These are phyloP conservation scores for Erannis defoliaria DNA, from an alignment of 2,888 invertebrate species.

Conservation along the genomic window DNA sequence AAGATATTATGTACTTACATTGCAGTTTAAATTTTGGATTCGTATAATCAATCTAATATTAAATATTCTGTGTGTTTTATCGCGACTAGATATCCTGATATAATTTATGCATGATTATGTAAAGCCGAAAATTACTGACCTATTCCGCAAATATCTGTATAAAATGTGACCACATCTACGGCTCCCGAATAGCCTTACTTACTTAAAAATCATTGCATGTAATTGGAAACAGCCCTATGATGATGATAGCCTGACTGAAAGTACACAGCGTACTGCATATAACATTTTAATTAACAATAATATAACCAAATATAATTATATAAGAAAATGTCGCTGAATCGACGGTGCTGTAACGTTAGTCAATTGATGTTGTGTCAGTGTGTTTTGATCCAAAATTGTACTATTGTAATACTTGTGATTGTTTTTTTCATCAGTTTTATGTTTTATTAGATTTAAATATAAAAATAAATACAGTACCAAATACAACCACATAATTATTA, in stretches of 20 bases:
- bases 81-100: too few species aligned
- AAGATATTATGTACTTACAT: neutral
- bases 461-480: too few species aligned
- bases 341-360: slow-evolving; percentile 65
- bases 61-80: neutral
- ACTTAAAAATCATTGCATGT: too few species aligned
- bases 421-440: neutral
- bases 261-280: neutral
- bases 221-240: too few species aligned
- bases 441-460: neutral
- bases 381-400: slow-evolving; percentile 28
- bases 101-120: too few species aligned
- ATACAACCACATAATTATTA: too few species aligned
- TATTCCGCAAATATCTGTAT: too few species aligned
- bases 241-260: too few species aligned
- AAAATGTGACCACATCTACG: too few species aligned
- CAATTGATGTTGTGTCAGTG: slow-evolving; percentile 49
- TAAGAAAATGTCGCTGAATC: slow-evolving; percentile 73
- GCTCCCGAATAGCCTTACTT: too few species aligned
- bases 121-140: too few species aligned
- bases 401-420: neutral
- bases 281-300: slow-evolving; percentile 33
- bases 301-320: slow-evolving; percentile 42
- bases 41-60: neutral
- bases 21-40: neutral